Conservation (phyloP, 2,797 vertebrate species). For the Sus cebifrons region DNA sequence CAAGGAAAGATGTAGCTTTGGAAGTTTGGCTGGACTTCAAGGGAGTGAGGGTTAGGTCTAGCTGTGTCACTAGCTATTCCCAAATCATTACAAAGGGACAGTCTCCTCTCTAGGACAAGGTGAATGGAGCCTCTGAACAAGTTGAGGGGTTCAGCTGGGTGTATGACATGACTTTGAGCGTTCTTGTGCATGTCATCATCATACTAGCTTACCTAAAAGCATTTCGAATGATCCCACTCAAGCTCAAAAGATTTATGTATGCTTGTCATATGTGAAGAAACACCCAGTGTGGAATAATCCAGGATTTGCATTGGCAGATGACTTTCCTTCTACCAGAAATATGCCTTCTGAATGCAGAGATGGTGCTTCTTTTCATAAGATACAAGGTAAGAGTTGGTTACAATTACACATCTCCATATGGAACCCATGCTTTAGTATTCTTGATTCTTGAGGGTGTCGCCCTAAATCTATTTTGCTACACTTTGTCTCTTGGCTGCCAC, state of each 20-base stretch:
- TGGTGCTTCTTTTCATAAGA: background rate
- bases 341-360: background rate
- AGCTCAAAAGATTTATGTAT: background rate
- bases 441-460: background rate
- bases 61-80: constrained; percentile 15
- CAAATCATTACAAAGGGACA: constrained; percentile 24
- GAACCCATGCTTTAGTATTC: background rate
- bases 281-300: background rate
- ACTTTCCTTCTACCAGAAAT: background rate
- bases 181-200: background rate
- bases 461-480: background rate
- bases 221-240: background rate
- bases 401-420: background rate
- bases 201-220: background rate
- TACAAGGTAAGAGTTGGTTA: background rate
- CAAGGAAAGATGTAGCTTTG: background rate
- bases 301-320: background rate
- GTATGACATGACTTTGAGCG: background rate
- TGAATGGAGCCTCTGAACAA: background rate
- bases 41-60: background rate
- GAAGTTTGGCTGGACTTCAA: constrained; percentile 21
- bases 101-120: background rate
- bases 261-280: background rate
- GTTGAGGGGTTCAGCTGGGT: background rate
- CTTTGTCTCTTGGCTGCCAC: background rate